Evolutionary conservation across 2,888 invertebrate genomes (phyloP), one percentile per base, ranked within the genome.

Genomic region (Ceramica pisi): DNA sequence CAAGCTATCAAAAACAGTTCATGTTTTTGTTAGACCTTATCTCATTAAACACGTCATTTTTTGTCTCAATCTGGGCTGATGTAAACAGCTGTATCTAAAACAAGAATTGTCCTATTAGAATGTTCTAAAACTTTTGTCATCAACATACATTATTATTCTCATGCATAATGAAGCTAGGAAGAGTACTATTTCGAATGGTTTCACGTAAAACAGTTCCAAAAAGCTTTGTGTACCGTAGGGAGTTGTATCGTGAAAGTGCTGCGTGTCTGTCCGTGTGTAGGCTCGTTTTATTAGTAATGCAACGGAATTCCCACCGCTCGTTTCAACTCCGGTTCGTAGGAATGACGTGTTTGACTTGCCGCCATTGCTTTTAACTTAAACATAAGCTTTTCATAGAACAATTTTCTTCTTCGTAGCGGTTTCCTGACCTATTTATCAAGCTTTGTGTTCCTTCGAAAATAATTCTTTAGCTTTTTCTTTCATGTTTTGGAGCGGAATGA

Each of bases 281-380:
- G 71, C 71, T 55, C 66, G 69, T 80, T 84, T 85, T 83, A 85
- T 83, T 85, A 85, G 78, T 85, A 80, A 85, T 80, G 78, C 77
- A 75, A 75, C 60, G 72, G 81, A 78, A 85, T 80, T 85, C 71
- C 78, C 81, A 71, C 51, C 44, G 75, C 73, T 78, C 64, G 53
- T 74, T 81, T 66, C 68, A 69, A 75, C 71, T 69, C 62, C 66
- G 67, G 71, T 80, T 80, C 65, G 60, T 72, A 73, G 61, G 67
- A 67, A 60, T 77, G 53, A 71, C 78, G 78, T 71, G 72, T 77
- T 56, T 59, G 31, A 53, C 21, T 63, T 53, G 38, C 48, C 46
- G n/a, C 63, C 64, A 67, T 78, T 78, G 72, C 64, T 71, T 68
- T 48, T 51, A 60, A 64, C 46, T 51, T 56, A 55, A 51, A 67